A percentile compares a stretch with the other conserved stretches of the same genome.
Evolutionary conservation across 2,888 invertebrate genomes (phyloP).

Genomic region (Nebria salina): DNA sequence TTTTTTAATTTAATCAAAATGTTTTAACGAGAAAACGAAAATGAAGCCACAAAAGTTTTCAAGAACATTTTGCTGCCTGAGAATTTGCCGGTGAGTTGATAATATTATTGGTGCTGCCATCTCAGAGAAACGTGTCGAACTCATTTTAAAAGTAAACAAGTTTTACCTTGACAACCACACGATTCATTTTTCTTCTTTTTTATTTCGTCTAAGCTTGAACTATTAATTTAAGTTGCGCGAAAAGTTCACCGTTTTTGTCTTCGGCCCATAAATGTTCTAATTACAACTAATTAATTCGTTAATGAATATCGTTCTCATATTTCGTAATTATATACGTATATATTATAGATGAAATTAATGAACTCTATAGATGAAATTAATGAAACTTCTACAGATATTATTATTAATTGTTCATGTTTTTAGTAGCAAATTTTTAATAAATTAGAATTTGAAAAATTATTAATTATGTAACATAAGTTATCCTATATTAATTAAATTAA

Average conservation of each 20-base stretch:
- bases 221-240: background rate
- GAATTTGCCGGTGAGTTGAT: background rate
- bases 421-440: no score
- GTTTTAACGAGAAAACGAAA: background rate
- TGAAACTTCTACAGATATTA: background rate
- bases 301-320: background rate
- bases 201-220: background rate
- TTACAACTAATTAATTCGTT: background rate
- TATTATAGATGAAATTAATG: background rate
- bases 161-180: slow-evolving; percentile 6
- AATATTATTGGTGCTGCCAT: slow-evolving; percentile 30
- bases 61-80: background rate
- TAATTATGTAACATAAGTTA: background rate
- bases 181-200: background rate
- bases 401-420: no score
- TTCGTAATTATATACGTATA: background rate
- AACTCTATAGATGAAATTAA: no score
- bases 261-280: background rate
- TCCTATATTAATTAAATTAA: background rate
- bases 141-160: slow-evolving; percentile 25
- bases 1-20: background rate
- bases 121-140: slow-evolving; percentile 23
- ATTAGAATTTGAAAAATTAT: background rate
- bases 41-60: background rate
- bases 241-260: no score